Evolutionary conservation across 2,888 invertebrate species (phyloP).

Genomic region (Unio delphinus): DNA sequence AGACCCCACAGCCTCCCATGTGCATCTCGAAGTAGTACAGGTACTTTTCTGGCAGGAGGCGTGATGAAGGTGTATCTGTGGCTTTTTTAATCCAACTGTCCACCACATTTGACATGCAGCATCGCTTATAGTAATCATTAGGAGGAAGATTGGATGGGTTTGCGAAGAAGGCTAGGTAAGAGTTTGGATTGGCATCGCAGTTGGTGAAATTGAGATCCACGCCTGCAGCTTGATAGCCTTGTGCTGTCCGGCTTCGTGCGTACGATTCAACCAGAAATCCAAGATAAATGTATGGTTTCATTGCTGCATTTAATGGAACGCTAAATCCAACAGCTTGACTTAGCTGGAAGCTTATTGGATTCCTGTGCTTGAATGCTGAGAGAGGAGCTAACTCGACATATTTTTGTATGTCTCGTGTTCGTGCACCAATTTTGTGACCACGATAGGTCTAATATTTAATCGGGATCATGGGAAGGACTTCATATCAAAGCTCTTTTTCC

Average conservation of each 20-base stretch:
- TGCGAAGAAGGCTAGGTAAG: slow-evolving; percentile 2
- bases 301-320: background rate
- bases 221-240: slow-evolving; percentile 4
- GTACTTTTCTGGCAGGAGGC: slow-evolving; percentile 1
- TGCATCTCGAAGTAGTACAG: slow-evolving; percentile 11
- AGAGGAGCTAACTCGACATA: slow-evolving; percentile 2
- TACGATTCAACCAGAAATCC: background rate
- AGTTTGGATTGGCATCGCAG: slow-evolving; percentile 6
- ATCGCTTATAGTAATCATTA: background rate
- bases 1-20: slow-evolving; percentile 2
- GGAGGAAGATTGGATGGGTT: background rate
- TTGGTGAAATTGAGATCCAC: slow-evolving; percentile 1
- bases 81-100: slow-evolving; percentile 2
- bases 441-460: too few species aligned
- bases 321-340: slow-evolving; percentile 1
- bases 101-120: slow-evolving; percentile 1
- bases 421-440: too few species aligned
- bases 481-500: too few species aligned
- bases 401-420: slow-evolving; percentile 1
- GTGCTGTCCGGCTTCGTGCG: background rate
- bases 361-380: slow-evolving; percentile 1
- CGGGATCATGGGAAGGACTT: too few species aligned
- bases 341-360: slow-evolving; percentile 2
- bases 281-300: slow-evolving; percentile 5
- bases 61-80: background rate